These are phyloP conservation scores for Cotesia glomerata DNA, from an alignment of 1,140 invertebrate species.

Conservation along the genomic window DNA sequence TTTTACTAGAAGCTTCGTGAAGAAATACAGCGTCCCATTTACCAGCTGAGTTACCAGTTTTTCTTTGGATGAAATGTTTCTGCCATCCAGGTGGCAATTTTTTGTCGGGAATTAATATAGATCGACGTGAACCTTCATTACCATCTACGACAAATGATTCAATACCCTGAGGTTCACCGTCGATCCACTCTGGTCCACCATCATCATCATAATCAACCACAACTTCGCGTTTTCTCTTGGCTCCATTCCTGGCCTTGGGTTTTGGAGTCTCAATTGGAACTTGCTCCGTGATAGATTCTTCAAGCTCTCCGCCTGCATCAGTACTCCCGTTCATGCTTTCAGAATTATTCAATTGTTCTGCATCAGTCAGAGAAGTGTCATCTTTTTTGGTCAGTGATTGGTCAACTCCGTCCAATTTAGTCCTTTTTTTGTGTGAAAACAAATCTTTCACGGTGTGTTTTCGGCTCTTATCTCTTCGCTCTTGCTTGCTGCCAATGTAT, in stretches of 20 bases:
- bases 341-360: neutral
- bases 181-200: slow-evolving; percentile 54
- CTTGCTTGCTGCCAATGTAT: slow-evolving; percentile 68
- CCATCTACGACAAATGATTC: slow-evolving; percentile 56
- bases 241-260: slow-evolving; percentile 37
- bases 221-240: slow-evolving; percentile 42
- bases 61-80: slow-evolving; percentile 76
- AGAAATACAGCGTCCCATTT: slow-evolving; percentile 83
- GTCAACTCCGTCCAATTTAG: slow-evolving; percentile 47
- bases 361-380: slow-evolving; percentile 33
- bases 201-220: slow-evolving; percentile 49
- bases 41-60: slow-evolving; percentile 71
- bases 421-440: slow-evolving; percentile 62
- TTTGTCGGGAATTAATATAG: slow-evolving; percentile 74
- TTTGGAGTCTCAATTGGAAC: slow-evolving; percentile 39
- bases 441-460: slow-evolving; percentile 75
- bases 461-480: slow-evolving; percentile 72
- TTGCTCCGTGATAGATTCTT: slow-evolving; percentile 31
- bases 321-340: slow-evolving; percentile 31
- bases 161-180: slow-evolving; percentile 56
- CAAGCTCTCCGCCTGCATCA: no score
- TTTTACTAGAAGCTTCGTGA: slow-evolving; percentile 59
- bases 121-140: slow-evolving; percentile 62
- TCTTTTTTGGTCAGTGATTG: slow-evolving; percentile 52
- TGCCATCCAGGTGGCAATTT: slow-evolving; percentile 75